Conservation (phyloP, 2,888 invertebrate genomes). For the Drosophila phalerata region DNA sequence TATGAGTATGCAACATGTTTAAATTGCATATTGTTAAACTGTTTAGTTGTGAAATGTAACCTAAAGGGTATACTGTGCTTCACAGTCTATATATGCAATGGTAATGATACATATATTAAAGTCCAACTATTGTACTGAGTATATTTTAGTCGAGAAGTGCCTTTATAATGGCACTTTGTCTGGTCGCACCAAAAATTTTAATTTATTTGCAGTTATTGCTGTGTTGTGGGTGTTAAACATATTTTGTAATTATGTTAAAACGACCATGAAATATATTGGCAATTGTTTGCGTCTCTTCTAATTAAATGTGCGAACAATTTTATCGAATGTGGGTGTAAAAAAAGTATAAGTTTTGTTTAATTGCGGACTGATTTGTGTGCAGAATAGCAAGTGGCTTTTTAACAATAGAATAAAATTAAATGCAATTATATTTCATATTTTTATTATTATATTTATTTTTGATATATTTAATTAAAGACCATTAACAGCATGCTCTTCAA, state of each 20-base stretch:
- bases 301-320: conserved; percentile 39
- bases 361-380: conserved; percentile 17
- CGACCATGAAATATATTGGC: conserved; percentile 55
- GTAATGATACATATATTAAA: neutral
- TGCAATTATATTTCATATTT: conserved; percentile 6
- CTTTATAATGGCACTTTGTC: conserved; percentile 8
- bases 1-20: conserved; percentile 25
- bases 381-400: conserved; percentile 5
- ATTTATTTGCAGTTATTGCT: conserved; percentile 45
- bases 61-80: neutral
- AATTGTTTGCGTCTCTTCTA: conserved; percentile 29
- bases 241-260: conserved; percentile 68
- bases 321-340: conserved; percentile 23
- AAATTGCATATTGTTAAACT: conserved; percentile 52
- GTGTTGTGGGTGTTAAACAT: conserved; percentile 33
- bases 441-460: neutral
- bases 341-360: conserved; percentile 25
- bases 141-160: conserved; percentile 3
- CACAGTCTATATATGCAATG: neutral
- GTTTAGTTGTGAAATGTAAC: too few species aligned
- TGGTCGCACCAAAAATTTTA: conserved; percentile 26
- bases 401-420: neutral
- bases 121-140: neutral
- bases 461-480: neutral
- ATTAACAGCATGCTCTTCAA: neutral